A percentile compares a stretch with the other conserved stretches of the same genome.
Conservation (phyloP, 2,888 invertebrate species). For the Tetropium fuscum region DNA sequence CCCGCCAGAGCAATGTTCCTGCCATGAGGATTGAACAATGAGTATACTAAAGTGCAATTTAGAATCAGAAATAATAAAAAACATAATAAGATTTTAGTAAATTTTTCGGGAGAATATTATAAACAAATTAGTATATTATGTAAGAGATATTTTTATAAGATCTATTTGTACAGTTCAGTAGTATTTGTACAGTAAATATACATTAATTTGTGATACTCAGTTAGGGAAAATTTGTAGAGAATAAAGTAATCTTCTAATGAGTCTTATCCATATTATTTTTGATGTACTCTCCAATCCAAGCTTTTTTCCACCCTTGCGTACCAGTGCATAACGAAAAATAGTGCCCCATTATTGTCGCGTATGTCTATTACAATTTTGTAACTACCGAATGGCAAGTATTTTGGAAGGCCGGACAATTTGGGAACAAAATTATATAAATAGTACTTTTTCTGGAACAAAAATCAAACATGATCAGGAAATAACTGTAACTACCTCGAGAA, state of each 20-base stretch:
- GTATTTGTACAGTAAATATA: too few species aligned
- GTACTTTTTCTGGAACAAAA: neutral
- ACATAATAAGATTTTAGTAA: too few species aligned
- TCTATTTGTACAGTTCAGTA: too few species aligned
- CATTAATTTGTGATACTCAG: too few species aligned
- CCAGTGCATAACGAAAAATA: neutral
- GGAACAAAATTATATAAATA: neutral
- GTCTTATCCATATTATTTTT: too few species aligned
- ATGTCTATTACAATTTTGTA: neutral
- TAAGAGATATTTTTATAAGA: too few species aligned
- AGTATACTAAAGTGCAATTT: neutral
- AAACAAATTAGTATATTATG: too few species aligned
- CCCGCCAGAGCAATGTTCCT: slow-evolving; percentile 56
- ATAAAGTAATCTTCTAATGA: too few species aligned
- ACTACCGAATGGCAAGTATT: neutral
- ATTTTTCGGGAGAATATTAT: too few species aligned
- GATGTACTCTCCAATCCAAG: neutral
- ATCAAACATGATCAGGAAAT: neutral
- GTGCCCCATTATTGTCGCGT: neutral
- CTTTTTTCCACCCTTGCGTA: neutral
- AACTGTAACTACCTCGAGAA: neutral
- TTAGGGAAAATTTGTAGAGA: too few species aligned
- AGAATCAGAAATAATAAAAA: too few species aligned
- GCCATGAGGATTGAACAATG: slow-evolving; percentile 54
- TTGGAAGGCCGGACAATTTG: neutral